A percentile compares a stretch with the other conserved stretches of the same genome.
phyloP scores from a whole-genome alignment of 2,888 invertebrate species.

The Smittia aterrima region DNA sequence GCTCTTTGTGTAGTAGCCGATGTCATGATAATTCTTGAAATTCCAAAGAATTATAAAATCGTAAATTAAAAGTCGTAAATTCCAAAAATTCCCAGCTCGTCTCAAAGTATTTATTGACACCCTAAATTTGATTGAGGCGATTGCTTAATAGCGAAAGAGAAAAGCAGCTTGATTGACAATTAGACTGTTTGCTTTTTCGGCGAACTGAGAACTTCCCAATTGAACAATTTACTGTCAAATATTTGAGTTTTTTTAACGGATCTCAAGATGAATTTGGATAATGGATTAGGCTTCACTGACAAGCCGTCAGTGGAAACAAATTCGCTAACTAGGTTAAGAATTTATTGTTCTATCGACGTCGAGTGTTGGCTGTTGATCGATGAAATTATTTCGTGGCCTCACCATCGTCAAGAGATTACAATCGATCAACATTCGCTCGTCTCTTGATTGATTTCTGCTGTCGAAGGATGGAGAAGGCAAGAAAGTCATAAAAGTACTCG shows the following conservation, averaged over 20 bases:
- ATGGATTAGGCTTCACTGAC: not conserved
- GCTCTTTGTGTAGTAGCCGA: no score
- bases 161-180: constrained; percentile 17
- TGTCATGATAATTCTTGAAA: no score
- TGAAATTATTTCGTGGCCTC: not conserved
- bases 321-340: constrained; percentile 4
- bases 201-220: not conserved
- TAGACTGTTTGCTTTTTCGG: not conserved
- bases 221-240: constrained; percentile 6
- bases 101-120: not conserved
- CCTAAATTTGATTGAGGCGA: not conserved
- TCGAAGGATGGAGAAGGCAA: not conserved
- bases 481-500: not conserved
- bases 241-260: not conserved
- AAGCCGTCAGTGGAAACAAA: not conserved
- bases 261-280: not conserved
- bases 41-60: no score
- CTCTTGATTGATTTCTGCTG: constrained; percentile 15
- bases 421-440: constrained; percentile 10
- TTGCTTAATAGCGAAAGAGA: constrained; percentile 2
- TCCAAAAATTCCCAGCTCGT: no score
- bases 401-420: not conserved
- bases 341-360: not conserved
- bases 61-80: no score
- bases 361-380: not conserved